Conservation (phyloP, 2,113 vertebrate species). For the Vulpes vulpes region DNA sequence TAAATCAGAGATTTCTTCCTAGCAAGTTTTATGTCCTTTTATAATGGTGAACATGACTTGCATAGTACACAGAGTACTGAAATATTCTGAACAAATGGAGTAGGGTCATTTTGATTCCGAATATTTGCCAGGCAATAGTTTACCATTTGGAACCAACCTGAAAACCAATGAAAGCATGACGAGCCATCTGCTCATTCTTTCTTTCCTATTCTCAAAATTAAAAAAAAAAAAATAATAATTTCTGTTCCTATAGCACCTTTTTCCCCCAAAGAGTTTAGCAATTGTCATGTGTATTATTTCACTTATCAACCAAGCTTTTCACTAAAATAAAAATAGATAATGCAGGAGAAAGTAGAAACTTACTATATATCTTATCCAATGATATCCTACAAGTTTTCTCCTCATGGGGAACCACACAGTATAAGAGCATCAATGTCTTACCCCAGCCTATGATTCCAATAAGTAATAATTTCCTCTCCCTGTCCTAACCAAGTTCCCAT, state of each 20-base stretch:
- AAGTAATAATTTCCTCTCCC: background rate
- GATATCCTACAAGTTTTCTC: background rate
- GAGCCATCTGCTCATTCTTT: conserved; percentile 56
- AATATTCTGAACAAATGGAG: conserved; percentile 86
- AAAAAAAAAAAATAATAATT: conserved; percentile 30
- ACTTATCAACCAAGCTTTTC: background rate
- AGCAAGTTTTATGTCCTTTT: conserved; percentile 88
- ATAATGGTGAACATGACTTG: conserved; percentile 86
- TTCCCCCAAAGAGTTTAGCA: background rate
- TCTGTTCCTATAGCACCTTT: background rate
- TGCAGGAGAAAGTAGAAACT: background rate
- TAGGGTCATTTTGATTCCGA: conserved; percentile 82
- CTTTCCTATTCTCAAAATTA: conserved; percentile 21
- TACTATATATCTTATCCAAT: background rate
- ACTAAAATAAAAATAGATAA: conserved; percentile 31
- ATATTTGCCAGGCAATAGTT: conserved; percentile 75
- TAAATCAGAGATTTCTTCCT: conserved; percentile 84
- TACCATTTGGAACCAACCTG: conserved; percentile 64
- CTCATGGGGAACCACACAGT: background rate
- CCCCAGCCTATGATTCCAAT: background rate
- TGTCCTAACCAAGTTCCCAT: background rate
- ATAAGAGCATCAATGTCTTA: background rate
- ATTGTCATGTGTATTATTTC: background rate
- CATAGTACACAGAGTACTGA: conserved; percentile 87
- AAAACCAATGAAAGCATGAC: conserved; percentile 56